Evolutionary conservation across 2,888 invertebrate genomes (phyloP).

Genomic region (Crematogaster levior): DNA sequence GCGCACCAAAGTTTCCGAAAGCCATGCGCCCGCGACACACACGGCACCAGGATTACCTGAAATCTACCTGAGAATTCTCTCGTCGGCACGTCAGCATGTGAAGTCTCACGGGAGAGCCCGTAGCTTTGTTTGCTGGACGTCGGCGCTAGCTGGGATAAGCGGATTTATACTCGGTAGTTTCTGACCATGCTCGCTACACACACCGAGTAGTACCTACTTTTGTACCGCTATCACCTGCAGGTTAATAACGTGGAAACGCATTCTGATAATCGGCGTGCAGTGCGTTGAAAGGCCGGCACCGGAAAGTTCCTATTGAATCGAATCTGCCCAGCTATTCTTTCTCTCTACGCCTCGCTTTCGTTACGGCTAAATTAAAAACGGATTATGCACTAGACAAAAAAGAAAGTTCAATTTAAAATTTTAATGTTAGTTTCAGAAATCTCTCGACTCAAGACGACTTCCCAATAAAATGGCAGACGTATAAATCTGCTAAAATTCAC

Average conservation of each 20-base stretch:
- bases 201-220: conserved; percentile 49
- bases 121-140: conserved; percentile 78
- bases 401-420: not conserved
- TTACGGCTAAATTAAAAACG: not conserved
- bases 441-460: not conserved
- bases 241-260: conserved; percentile 75
- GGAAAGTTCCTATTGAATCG: conserved; percentile 9
- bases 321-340: not conserved
- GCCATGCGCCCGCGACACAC: conserved; percentile 62
- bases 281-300: not conserved
- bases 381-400: not conserved
- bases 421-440: not conserved
- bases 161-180: conserved; percentile 79
- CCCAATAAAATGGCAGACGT: not conserved
- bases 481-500: not conserved
- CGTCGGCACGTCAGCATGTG: conserved; percentile 75
- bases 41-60: conserved; percentile 76
- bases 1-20: conserved; percentile 44
- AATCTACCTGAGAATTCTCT: conserved; percentile 80
- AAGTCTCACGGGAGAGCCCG: conserved; percentile 80
- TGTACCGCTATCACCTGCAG: conserved; percentile 70
- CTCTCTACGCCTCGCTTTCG: not conserved
- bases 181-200: conserved; percentile 66
- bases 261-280: conserved; percentile 62
- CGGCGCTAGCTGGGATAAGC: conserved; percentile 78